These are phyloP conservation scores for Cylas formicarius DNA, from an alignment of 1,140 invertebrate genomes.

Conservation along the genomic window DNA sequence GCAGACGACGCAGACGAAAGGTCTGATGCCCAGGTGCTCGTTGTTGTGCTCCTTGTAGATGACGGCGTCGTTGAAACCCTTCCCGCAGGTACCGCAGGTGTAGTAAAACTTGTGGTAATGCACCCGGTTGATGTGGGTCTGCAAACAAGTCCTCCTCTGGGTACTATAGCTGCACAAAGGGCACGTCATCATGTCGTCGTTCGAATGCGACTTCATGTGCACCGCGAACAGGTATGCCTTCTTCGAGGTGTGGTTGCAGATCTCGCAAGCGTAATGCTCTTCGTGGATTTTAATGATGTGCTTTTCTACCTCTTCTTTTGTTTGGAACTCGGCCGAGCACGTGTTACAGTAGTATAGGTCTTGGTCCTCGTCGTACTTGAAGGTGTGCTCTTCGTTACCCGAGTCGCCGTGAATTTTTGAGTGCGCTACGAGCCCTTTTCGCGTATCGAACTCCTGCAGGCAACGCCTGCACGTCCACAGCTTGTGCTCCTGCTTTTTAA, in stretches of 20 bases:
- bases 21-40: slow-evolving; percentile 60
- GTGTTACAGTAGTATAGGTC: slow-evolving; percentile 29
- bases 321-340: slow-evolving; percentile 25
- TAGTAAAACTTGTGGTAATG: slow-evolving; percentile 42
- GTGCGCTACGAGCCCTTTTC: slow-evolving; percentile 24
- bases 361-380: slow-evolving; percentile 25
- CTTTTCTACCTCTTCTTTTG: slow-evolving; percentile 25
- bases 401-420: slow-evolving; percentile 21
- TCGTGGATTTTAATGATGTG: slow-evolving; percentile 37
- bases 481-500: slow-evolving; percentile 19
- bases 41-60: slow-evolving; percentile 50
- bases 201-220: slow-evolving; percentile 25
- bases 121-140: slow-evolving; percentile 31
- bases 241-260: slow-evolving; percentile 24
- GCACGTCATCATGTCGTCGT: slow-evolving; percentile 22
- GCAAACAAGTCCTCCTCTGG: slow-evolving; percentile 23
- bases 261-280: slow-evolving; percentile 26
- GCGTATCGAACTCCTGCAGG: slow-evolving; percentile 23
- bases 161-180: slow-evolving; percentile 32
- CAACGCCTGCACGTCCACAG: slow-evolving; percentile 30
- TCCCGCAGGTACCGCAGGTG: slow-evolving; percentile 46
- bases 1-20: slow-evolving; percentile 57
- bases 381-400: slow-evolving; percentile 16
- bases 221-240: slow-evolving; percentile 30
- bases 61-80: slow-evolving; percentile 41